phyloP scores from a whole-genome alignment of 2,797 vertebrate genomes.

The Rhabdomys pumilio region DNA sequence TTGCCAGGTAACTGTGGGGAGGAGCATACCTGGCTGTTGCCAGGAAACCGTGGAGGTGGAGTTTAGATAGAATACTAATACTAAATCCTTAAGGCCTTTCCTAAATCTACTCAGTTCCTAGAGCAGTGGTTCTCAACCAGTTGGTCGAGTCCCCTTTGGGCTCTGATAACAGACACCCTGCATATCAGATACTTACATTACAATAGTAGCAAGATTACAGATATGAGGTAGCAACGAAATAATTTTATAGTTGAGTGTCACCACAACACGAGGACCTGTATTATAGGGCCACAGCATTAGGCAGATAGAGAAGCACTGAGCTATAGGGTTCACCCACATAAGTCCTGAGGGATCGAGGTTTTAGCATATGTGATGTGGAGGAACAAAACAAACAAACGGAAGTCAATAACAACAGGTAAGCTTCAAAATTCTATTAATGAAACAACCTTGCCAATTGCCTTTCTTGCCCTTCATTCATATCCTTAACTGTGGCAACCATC shows the following conservation, averaged over 20 bases:
- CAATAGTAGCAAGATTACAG: neutral
- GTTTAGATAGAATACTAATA: too few species aligned
- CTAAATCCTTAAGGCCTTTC: neutral
- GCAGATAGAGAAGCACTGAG: neutral
- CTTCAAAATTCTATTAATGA: neutral
- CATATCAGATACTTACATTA: neutral
- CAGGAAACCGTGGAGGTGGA: too few species aligned
- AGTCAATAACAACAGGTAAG: neutral
- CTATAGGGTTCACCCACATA: neutral
- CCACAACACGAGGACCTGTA: too few species aligned
- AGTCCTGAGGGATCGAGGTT: neutral
- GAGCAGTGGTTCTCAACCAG: neutral
- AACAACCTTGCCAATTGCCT: neutral
- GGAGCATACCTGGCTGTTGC: too few species aligned
- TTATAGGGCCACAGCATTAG: neutral
- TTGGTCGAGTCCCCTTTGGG: too few species aligned
- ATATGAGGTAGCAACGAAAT: neutral
- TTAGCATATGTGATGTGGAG: neutral
- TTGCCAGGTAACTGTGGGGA: too few species aligned
- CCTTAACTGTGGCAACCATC: neutral
- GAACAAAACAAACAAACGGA: neutral
- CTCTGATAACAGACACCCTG: neutral
- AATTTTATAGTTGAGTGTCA: neutral
- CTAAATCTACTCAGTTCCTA: neutral
- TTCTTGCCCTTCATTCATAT: neutral